Evolutionary conservation across 2,888 invertebrate species (phyloP).

Genomic region (Sarcophaga subvicina): DNA sequence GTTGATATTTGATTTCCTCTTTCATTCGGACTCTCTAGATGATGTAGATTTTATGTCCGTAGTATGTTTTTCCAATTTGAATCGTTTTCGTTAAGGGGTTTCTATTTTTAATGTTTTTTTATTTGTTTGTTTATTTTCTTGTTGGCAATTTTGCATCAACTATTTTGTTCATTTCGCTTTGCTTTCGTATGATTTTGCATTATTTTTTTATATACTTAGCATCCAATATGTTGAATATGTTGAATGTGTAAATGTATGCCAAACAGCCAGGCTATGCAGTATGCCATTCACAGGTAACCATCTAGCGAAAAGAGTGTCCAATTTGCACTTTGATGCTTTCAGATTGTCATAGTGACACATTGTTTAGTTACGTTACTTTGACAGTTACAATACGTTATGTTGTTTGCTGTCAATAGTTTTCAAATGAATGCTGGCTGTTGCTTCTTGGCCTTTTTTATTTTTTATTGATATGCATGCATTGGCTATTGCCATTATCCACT

Average conservation of each 20-base stretch:
- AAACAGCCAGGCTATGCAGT: background rate
- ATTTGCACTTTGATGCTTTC: conserved; percentile 71
- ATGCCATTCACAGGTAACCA: conserved; percentile 47
- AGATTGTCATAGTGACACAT: conserved; percentile 71
- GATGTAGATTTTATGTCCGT: background rate
- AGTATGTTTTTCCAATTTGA: conserved; percentile 58
- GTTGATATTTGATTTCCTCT: background rate
- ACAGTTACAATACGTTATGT: conserved; percentile 71
- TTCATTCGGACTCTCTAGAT: background rate
- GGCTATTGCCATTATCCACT: conserved; percentile 59
- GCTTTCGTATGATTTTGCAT: conserved; percentile 40
- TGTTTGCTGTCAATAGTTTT: conserved; percentile 70
- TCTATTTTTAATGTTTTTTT: background rate
- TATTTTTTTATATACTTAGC: conserved; percentile 12
- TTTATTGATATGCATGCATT: conserved; percentile 61
- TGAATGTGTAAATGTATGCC: conserved; percentile 51
- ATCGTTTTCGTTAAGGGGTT: conserved; percentile 48
- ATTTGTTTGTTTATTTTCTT: background rate
- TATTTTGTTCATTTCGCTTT: conserved; percentile 52
- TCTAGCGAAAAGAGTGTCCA: conserved; percentile 66
- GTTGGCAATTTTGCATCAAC: conserved; percentile 44
- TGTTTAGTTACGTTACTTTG: conserved; percentile 70
- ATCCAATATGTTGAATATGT: conserved; percentile 33
- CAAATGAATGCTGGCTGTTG: conserved; percentile 61
- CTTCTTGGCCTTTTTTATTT: conserved; percentile 63